These are phyloP conservation scores for Diuraphis noxia DNA, from an alignment of 1,140 invertebrate genomes.

Conservation along the genomic window DNA sequence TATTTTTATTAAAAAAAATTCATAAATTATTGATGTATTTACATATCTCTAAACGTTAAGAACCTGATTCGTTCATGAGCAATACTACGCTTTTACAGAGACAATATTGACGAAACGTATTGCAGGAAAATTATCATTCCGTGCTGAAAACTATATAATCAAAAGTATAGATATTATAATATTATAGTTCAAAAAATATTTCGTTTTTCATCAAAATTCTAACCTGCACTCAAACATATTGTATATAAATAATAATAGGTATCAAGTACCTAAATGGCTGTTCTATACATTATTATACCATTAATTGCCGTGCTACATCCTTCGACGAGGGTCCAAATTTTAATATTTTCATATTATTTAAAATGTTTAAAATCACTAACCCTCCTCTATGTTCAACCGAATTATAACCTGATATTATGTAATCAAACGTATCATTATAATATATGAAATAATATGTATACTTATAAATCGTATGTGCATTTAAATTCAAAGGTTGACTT, in stretches of 20 bases:
- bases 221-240: background rate
- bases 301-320: background rate
- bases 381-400: background rate
- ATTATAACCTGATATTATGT: background rate
- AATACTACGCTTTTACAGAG: background rate
- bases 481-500: background rate
- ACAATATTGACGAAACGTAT: background rate
- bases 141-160: background rate
- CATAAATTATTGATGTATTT: background rate
- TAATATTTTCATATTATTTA: background rate
- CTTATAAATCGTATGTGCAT: background rate
- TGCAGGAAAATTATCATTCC: background rate
- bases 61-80: background rate
- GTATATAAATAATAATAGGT: background rate
- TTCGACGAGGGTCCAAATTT: background rate
- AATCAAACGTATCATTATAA: background rate
- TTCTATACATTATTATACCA: background rate
- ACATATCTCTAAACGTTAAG: background rate
- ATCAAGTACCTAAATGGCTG: background rate
- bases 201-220: background rate
- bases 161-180: background rate
- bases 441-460: background rate
- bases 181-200: background rate
- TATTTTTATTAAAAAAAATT: too few relatives aligned
- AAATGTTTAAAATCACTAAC: background rate